Base-by-base conservation (phyloP, 2,888 invertebrate genomes). In the Aspidiotus destructor region DNA sequence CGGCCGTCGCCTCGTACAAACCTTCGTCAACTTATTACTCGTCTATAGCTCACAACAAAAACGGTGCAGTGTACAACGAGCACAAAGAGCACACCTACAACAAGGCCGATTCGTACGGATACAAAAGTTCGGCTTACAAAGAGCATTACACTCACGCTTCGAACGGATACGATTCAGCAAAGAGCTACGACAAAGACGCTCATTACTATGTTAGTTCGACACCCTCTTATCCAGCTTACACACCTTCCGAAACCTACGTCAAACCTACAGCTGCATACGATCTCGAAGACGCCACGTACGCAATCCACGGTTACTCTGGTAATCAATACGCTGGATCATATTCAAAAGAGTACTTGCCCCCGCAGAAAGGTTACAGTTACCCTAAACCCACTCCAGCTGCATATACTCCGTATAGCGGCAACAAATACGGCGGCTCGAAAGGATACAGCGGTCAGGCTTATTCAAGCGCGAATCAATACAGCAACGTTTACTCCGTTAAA, bases 301-400 rank as follows among this genome's bases (percentile, higher is more conserved):
- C 42, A 11, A 13, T n/a, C 48, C 48, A 48, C 48, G 48, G 48
- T 48, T 48, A 48, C 48, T 48, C 48, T 11, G 48, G 48, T 48
- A 48, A n/a, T 10, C 60, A 68, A 3, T 70, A 69, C 42, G 65
- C 70, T 11, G 69, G 69, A 10, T 65, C 70, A 6, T 69, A 64
- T 8, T 69, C 70, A 7, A 69, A 69, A 61, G 65, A 69, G 13
- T 69, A 70, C 9, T 54, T 68, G n/a, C 40, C 68, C n/a, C 63
- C 71, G 2, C 61, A 60, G 44, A 44, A 70, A 10, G 67, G 48
- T 48, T 48, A 48, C 48, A n/a, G n/a, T 48, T 48, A 48, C 48
- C 48, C 48, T 11, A 48, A 48, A 6, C 48, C 58, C 1, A 28
- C 58, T 40, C 28, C 58, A 13, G 40, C 9, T 9, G 55, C 70